A percentile compares a stretch with the other conserved stretches of the same genome.
Evolutionary conservation across 2,113 vertebrate species (phyloP).

Genomic region (Laticauda laticaudata): DNA sequence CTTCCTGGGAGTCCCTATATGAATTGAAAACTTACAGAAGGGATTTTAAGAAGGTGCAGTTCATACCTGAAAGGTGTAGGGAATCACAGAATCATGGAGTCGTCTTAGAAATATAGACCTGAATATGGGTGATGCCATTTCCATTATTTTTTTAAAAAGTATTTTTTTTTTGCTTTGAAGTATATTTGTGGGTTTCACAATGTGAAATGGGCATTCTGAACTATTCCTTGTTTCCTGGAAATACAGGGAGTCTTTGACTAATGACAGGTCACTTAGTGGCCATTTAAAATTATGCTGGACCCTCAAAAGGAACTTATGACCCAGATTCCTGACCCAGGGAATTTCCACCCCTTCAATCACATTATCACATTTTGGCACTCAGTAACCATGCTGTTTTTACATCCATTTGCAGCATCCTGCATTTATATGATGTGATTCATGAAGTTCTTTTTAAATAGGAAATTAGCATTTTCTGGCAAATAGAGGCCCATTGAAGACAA

Average conservation of each 20-base stretch:
- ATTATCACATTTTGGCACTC: background rate
- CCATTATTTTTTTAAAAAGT: background rate
- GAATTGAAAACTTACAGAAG: background rate
- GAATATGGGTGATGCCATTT: background rate
- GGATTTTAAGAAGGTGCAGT: background rate
- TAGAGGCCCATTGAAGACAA: background rate
- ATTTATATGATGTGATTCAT: background rate
- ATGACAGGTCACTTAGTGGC: background rate
- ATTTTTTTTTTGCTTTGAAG: background rate
- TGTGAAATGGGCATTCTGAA: background rate
- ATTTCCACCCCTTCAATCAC: background rate
- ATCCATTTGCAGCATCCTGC: background rate
- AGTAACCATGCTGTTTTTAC: background rate
- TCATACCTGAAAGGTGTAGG: background rate
- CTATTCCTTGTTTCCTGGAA: background rate
- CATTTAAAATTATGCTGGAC: background rate
- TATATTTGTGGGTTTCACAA: background rate
- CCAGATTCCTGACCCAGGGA: background rate
- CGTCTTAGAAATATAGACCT: background rate
- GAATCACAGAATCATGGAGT: background rate
- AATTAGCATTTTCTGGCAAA: background rate
- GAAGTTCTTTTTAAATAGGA: background rate
- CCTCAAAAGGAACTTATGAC: background rate
- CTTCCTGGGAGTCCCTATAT: background rate
- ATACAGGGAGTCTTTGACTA: background rate